phyloP scores from a whole-genome alignment of 2,113 vertebrate genomes.

The Blennius ocellaris region DNA sequence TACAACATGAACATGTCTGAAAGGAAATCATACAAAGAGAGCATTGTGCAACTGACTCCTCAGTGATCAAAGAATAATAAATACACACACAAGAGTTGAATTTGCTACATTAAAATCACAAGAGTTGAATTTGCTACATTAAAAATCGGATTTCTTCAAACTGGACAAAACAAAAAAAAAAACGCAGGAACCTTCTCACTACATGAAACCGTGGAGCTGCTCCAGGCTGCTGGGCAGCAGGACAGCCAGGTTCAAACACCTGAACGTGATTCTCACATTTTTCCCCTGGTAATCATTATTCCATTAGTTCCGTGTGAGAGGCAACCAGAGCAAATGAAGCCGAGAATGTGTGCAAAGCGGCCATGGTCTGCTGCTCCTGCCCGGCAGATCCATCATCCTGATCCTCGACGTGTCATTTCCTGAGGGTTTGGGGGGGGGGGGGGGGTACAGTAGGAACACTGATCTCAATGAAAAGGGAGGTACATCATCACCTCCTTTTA shows the following conservation, averaged over 20 bases:
- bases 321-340: conserved; percentile 51
- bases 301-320: conserved; percentile 59
- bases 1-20: conserved; percentile 6
- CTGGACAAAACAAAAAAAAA: conserved; percentile 3
- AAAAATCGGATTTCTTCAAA: background rate
- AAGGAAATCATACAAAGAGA: conserved; percentile 2
- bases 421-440: conserved; percentile 50
- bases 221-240: background rate
- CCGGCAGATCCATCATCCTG: conserved; percentile 63
- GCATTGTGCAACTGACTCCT: conserved; percentile 1
- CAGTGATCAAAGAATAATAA: conserved; percentile 15
- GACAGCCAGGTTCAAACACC: conserved; percentile 14
- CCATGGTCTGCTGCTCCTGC: conserved; percentile 58
- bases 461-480: conserved; percentile 52
- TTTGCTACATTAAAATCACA: background rate
- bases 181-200: background rate
- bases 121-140: conserved; percentile 11
- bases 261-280: conserved; percentile 25
- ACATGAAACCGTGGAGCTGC: conserved; percentile 5
- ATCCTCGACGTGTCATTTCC: conserved; percentile 70
- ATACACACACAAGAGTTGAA: conserved; percentile 32
- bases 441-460: conserved; percentile 54
- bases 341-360: conserved; percentile 36
- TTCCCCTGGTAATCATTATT: conserved; percentile 47
- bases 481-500: conserved; percentile 50